Conservation (phyloP, 92 coral and sea anemone species). For the Heliopora coerulea region DNA sequence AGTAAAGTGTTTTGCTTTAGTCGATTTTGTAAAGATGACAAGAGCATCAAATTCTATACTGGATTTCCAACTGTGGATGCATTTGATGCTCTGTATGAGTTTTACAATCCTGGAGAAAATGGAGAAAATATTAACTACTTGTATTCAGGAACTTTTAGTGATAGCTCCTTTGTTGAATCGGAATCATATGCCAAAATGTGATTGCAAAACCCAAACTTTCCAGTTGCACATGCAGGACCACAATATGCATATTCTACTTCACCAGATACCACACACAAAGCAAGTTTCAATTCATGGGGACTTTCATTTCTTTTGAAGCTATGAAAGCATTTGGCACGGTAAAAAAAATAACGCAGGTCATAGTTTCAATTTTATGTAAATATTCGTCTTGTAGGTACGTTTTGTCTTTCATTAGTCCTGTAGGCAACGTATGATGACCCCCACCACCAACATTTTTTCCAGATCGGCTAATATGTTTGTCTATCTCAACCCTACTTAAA, state of each 20-base stretch:
- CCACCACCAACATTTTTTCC: conserved; percentile 15
- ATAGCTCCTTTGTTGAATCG: too few relatives aligned
- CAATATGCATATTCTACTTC: conserved; percentile 46
- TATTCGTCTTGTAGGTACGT: conserved; percentile 35
- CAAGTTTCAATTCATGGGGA: conserved; percentile 43
- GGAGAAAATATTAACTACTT: too few relatives aligned
- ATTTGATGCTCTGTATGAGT: too few relatives aligned
- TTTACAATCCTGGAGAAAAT: too few relatives aligned
- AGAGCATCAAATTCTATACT: too few relatives aligned
- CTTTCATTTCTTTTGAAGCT: conserved; percentile 45
- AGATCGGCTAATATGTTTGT: conserved; percentile 7
- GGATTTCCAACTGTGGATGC: too few relatives aligned
- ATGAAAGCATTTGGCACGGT: conserved; percentile 37
- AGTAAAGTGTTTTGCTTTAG: too few relatives aligned
- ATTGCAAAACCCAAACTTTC: conserved; percentile 59
- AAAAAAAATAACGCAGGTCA: conserved; percentile 39
- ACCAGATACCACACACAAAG: conserved; percentile 49
- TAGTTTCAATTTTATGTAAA: conserved; percentile 23
- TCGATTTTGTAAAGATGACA: too few relatives aligned
- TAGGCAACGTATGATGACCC: conserved; percentile 21
- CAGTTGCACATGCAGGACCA: conserved; percentile 54
- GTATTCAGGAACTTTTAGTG: too few relatives aligned
- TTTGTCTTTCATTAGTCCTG: conserved; percentile 35
- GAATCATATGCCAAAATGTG: conserved; percentile 59
- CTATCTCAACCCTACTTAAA: conserved; percentile 40